Base-by-base conservation (phyloP, 2,888 invertebrate species). In the Hydropsyche betteni region DNA sequence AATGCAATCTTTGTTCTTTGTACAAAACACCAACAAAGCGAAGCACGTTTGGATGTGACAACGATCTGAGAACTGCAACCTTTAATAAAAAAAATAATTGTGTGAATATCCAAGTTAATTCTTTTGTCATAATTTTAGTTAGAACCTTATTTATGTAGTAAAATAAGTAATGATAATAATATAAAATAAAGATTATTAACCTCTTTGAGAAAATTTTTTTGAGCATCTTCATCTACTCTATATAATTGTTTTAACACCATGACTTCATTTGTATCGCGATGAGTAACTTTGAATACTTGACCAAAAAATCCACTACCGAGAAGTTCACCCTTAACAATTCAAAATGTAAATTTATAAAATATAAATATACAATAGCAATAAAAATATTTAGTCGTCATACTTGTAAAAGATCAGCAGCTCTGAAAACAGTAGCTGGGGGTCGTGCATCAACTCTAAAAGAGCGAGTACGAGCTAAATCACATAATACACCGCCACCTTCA, bases 231-330 rank as follows among this genome's bases (percentile, higher is more conserved):
- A 82, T 98, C 97, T 33, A 97, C 94, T 74, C 96, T 88, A 85
- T 96, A 94, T 75, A 98, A 88, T 83, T 98, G 97, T 82, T 98
- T 98, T 58, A 98, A 90, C 80, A 98, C 97, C 97, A 98, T 97
- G 64, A 96, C 93, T 85, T 98, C 97, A 79, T 92, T 92, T 0
- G 96, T 96, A 80, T 93, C 92, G 72, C 93, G 91, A 83, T 97
- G 97, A 0, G 96, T 97, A 75, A 97, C 96, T 87, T 95, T 93
- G 84, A 91, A 94, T 76, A 94, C 95, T 84, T 96, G 95, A 0
- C 98, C 98, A 85, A 97, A 98, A 86, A 97, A 98, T 0, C 98
- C 98, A 81, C 94, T 93, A 3, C 97, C 97, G 12, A 97, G 86
- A 5, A 97, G 88, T 83, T 97, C 96, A 52, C 97, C 97, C 86